Evolutionary conservation across 1,140 invertebrate genomes (phyloP).

Genomic region (Drosophila bocki): DNA sequence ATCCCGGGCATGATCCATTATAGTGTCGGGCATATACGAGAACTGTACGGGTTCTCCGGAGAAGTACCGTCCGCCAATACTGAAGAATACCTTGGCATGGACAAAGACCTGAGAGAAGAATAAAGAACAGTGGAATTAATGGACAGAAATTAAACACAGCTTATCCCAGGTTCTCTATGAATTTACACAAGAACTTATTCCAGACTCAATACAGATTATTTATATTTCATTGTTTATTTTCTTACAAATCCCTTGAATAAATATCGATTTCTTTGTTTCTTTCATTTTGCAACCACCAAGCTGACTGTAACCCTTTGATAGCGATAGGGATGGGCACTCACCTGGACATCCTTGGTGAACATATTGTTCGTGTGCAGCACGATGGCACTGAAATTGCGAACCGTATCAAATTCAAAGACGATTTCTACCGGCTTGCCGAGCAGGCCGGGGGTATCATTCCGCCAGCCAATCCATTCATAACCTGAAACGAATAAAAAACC

Average conservation of each 20-base stretch:
- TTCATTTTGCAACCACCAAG: neutral
- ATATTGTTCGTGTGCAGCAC: constrained; percentile 91
- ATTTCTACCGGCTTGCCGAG: constrained; percentile 89
- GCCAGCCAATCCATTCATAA: constrained; percentile 96
- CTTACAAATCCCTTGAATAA: neutral
- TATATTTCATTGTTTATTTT: constrained; percentile 8
- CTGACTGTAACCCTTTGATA: neutral
- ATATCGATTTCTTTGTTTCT: constrained; percentile 1
- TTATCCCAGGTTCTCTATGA: neutral
- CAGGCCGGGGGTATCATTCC: constrained; percentile 88
- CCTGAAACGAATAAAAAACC: constrained; percentile 85
- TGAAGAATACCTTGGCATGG: constrained; percentile 90
- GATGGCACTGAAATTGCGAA: constrained; percentile 91
- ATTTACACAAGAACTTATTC: neutral
- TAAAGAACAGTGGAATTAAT: neutral
- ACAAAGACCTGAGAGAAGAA: constrained; percentile 87
- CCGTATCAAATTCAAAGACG: constrained; percentile 92
- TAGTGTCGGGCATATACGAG: constrained; percentile 91
- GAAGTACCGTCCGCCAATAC: constrained; percentile 90
- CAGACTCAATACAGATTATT: neutral
- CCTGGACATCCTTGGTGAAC: constrained; percentile 89
- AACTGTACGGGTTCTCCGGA: constrained; percentile 86
- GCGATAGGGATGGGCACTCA: constrained; percentile 68
- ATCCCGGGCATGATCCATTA: constrained; percentile 93
- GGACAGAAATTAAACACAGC: neutral